Conservation (phyloP, 2,888 invertebrate species). For the Athrips mouffetella region DNA sequence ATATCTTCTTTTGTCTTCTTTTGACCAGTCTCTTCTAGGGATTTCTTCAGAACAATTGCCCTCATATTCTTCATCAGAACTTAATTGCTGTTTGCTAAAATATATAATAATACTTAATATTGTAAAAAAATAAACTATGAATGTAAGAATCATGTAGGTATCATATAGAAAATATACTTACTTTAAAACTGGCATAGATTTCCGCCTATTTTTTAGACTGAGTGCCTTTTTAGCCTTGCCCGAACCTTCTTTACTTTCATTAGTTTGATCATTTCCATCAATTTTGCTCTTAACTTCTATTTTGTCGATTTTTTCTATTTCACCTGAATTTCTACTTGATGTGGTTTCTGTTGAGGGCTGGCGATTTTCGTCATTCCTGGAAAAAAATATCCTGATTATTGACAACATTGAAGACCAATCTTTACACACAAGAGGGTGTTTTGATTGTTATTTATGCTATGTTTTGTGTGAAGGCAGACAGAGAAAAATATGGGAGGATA, state of each 20-base stretch:
- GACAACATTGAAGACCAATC: too few species aligned
- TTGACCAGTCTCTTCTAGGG: constrained; percentile 22
- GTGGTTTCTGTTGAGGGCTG: constrained; percentile 26
- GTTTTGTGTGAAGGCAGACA: too few species aligned
- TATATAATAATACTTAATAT: not conserved
- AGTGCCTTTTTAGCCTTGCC: constrained; percentile 22
- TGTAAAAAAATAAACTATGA: not conserved
- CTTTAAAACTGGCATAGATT: constrained; percentile 52
- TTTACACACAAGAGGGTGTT: too few species aligned
- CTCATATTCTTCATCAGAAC: constrained; percentile 51
- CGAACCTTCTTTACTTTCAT: constrained; percentile 33
- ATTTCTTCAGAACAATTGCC: constrained; percentile 21
- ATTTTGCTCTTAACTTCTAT: constrained; percentile 18
- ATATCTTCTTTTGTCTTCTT: constrained; percentile 25
- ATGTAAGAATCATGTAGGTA: not conserved
- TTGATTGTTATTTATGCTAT: too few species aligned
- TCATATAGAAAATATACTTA: constrained; percentile 25
- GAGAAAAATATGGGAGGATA: too few species aligned
- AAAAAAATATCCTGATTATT: constrained; percentile 15
- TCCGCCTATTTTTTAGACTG: constrained; percentile 45
- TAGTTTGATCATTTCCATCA: constrained; percentile 19
- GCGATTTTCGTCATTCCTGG: constrained; percentile 26
- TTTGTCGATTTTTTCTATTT: constrained; percentile 15
- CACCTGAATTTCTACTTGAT: constrained; percentile 24
- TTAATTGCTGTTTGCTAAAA: constrained; percentile 36